Conservation (phyloP, 2,888 invertebrate genomes). For the Trissolcus brochymenae region DNA sequence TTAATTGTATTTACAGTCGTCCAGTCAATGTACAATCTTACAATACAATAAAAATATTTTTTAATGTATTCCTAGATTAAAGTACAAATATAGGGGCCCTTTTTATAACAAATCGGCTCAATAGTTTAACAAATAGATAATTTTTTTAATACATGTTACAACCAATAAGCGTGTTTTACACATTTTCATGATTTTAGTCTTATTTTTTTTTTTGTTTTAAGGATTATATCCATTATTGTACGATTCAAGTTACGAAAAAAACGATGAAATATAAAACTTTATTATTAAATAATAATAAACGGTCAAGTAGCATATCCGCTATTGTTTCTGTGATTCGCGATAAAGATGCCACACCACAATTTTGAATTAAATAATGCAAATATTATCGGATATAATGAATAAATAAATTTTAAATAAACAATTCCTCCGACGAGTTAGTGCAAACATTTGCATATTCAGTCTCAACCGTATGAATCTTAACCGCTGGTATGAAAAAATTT, state of each 20-base stretch:
- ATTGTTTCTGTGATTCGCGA: too few relatives aligned
- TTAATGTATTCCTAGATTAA: neutral
- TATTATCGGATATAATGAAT: too few relatives aligned
- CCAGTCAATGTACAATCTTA: neutral
- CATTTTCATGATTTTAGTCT: neutral
- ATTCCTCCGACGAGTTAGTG: too few relatives aligned
- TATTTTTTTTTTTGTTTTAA: conserved; percentile 18
- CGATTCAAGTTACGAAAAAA: conserved; percentile 36
- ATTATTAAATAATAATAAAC: conserved; percentile 3
- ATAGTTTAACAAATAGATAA: conserved; percentile 1
- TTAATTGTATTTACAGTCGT: conserved; percentile 1
- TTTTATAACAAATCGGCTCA: conserved; percentile 2
- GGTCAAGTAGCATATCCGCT: too few relatives aligned
- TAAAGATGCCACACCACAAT: too few relatives aligned
- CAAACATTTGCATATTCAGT: too few relatives aligned
- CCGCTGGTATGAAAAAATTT: too few relatives aligned
- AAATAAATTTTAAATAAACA: too few relatives aligned
- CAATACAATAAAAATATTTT: conserved; percentile 3
- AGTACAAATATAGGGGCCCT: conserved; percentile 4
- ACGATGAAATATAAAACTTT: conserved; percentile 40
- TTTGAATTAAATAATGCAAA: too few relatives aligned
- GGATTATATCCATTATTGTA: conserved; percentile 23
- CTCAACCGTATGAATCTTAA: too few relatives aligned
- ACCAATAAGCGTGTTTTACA: conserved; percentile 3
- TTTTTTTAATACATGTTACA: neutral